Evolutionary conservation across 2,888 invertebrate genomes (phyloP).

Genomic region (Mantis religiosa): DNA sequence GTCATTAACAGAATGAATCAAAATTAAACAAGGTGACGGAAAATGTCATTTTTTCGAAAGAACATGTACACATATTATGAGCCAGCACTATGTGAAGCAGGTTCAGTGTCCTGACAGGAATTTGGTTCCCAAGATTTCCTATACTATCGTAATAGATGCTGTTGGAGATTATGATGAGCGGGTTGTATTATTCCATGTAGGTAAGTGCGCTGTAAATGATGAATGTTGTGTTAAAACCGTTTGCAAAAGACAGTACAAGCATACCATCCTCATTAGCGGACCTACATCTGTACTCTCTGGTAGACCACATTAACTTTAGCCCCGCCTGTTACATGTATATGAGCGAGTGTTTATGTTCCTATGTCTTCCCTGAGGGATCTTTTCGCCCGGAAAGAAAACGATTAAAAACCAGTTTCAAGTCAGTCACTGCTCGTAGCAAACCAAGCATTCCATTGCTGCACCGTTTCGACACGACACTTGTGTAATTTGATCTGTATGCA

Average conservation of each 20-base stretch:
- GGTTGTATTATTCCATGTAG: background rate
- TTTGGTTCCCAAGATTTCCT: too few relatives aligned
- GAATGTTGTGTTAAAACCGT: background rate
- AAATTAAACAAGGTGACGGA: too few relatives aligned
- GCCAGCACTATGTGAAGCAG: too few relatives aligned
- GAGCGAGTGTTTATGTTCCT: background rate
- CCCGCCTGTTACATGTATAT: background rate
- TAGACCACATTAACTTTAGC: background rate
- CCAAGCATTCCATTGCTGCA: too few relatives aligned
- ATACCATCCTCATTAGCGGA: background rate
- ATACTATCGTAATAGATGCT: too few relatives aligned
- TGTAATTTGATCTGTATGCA: too few relatives aligned
- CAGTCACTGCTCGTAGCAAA: background rate
- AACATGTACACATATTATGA: too few relatives aligned
- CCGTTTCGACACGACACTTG: too few relatives aligned
- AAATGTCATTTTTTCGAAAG: too few relatives aligned
- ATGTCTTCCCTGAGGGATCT: background rate
- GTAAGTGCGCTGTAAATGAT: background rate
- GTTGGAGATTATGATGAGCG: too few relatives aligned
- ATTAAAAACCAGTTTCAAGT: background rate
- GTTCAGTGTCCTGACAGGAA: too few relatives aligned
- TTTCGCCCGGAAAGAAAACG: background rate
- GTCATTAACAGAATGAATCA: too few relatives aligned
- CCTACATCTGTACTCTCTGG: background rate
- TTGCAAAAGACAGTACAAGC: background rate